phyloP scores from a whole-genome alignment of 2,888 invertebrate genomes.

The Ornithoptera priamus region DNA sequence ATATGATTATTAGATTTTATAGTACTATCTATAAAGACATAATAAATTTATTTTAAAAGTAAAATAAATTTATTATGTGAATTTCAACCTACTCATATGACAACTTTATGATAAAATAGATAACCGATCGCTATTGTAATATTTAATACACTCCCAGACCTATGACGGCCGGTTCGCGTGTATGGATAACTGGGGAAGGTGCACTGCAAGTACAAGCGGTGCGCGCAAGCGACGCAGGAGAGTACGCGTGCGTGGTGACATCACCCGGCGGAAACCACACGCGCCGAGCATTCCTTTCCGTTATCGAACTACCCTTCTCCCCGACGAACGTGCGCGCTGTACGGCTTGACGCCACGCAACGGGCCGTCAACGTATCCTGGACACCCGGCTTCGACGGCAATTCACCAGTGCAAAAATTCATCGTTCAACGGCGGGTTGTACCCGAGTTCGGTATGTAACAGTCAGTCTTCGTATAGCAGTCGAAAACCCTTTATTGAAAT shows the following conservation, averaged over 20 bases:
- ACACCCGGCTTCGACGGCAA: conserved; percentile 98
- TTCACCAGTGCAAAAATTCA: conserved; percentile 94
- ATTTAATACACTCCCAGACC: conserved; percentile 45
- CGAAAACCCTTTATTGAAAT: no score
- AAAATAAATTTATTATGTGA: no score
- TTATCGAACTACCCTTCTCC: conserved; percentile 97
- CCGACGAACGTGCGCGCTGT: conserved; percentile 92
- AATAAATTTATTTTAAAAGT: no score
- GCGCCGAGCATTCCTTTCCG: conserved; percentile 86
- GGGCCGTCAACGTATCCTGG: conserved; percentile 95
- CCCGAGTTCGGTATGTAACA: conserved; percentile 87
- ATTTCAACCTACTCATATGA: no score
- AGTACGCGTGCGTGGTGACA: conserved; percentile 93
- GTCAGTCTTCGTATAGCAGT: background rate
- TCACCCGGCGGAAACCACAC: conserved; percentile 97
- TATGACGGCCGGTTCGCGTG: conserved; percentile 82
- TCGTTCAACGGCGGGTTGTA: conserved; percentile 93
- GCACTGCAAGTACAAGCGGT: conserved; percentile 93
- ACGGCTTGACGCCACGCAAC: conserved; percentile 83
- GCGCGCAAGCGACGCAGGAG: conserved; percentile 94
- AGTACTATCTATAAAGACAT: no score
- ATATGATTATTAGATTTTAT: no score
- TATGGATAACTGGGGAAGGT: conserved; percentile 89
- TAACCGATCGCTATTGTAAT: no score
- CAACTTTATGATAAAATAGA: no score